Conservation (phyloP, 2,888 invertebrate species). For the Patella pellucida region DNA sequence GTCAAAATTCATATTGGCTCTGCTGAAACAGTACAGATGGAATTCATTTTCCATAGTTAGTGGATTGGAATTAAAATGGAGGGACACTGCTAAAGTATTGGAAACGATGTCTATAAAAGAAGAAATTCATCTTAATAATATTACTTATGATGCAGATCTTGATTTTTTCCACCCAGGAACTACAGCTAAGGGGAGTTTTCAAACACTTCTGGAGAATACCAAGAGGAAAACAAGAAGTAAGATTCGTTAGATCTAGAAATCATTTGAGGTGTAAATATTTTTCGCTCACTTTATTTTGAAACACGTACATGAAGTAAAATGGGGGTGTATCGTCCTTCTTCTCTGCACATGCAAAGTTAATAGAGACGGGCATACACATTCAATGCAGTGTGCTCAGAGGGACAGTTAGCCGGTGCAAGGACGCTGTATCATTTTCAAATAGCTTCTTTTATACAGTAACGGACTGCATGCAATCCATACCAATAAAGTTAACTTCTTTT, state of each 20-base stretch:
- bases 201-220: constrained; percentile 81
- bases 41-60: constrained; percentile 79
- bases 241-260: constrained; percentile 34
- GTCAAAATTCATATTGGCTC: constrained; percentile 87
- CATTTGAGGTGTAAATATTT: too few relatives aligned
- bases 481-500: too few relatives aligned
- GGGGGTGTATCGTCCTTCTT: too few relatives aligned
- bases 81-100: constrained; percentile 80
- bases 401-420: too few relatives aligned
- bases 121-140: constrained; percentile 84
- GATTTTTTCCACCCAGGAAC: constrained; percentile 49
- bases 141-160: constrained; percentile 77
- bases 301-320: too few relatives aligned
- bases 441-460: too few relatives aligned
- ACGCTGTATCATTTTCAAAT: too few relatives aligned
- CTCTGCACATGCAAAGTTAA: too few relatives aligned
- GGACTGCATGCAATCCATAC: too few relatives aligned
- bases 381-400: too few relatives aligned
- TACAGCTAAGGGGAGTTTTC: constrained; percentile 46
- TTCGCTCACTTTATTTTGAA: too few relatives aligned
- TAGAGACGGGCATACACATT: too few relatives aligned
- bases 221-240: constrained; percentile 84
- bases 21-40: constrained; percentile 92
- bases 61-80: constrained; percentile 46
- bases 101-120: constrained; percentile 80